phyloP scores from a whole-genome alignment of 2,888 invertebrate genomes.

The Lepidochitona cinerea region DNA sequence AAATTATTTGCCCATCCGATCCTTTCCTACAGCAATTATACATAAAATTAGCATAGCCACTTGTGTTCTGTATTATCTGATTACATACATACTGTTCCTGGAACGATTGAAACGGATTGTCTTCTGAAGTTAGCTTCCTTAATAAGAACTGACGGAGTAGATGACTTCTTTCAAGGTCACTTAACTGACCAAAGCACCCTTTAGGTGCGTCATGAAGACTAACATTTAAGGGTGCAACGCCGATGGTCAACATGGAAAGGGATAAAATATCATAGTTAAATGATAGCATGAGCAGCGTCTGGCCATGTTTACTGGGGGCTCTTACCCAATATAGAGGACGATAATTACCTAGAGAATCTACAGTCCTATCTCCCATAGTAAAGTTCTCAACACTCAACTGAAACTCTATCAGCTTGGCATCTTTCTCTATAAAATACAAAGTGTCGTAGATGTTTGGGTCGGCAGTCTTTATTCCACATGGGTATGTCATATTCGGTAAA shows the following conservation, averaged over 20 bases:
- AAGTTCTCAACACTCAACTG: constrained; percentile 40
- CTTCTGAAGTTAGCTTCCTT: constrained; percentile 35
- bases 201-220: constrained; percentile 51
- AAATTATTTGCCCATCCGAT: constrained; percentile 37
- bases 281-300: constrained; percentile 61
- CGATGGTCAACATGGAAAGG: constrained; percentile 59
- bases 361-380: constrained; percentile 27
- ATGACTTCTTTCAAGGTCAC: constrained; percentile 32
- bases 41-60: constrained; percentile 53
- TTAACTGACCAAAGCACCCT: constrained; percentile 58
- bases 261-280: constrained; percentile 66
- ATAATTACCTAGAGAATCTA: constrained; percentile 35
- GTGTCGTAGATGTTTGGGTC: background rate
- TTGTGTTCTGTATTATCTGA: constrained; percentile 45
- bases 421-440: background rate
- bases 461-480: background rate
- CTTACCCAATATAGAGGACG: constrained; percentile 61
- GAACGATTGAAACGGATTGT: background rate
- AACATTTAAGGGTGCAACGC: constrained; percentile 54
- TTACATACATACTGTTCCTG: constrained; percentile 53
- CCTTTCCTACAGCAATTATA: constrained; percentile 56
- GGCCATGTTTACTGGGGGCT: constrained; percentile 61
- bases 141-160: constrained; percentile 43
- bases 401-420: constrained; percentile 30
- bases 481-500: background rate